A percentile compares a stretch with the other conserved stretches of the same genome.
Evolutionary conservation across 2,113 vertebrate species (phyloP).

Genomic region (Oreochromis tanganicae): DNA sequence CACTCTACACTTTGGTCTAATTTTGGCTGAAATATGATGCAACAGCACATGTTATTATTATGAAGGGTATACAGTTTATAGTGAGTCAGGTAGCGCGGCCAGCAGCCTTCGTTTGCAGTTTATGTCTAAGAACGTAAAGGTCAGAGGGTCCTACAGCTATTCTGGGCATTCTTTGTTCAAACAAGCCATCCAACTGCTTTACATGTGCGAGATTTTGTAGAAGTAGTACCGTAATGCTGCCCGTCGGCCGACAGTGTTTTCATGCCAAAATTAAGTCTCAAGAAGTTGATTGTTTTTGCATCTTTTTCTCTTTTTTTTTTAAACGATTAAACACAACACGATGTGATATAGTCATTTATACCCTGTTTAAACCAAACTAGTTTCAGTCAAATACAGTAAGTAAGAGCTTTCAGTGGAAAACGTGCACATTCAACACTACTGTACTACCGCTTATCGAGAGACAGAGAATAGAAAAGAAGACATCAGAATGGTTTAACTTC

Average conservation of each 20-base stretch:
- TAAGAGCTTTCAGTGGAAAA: conserved; percentile 74
- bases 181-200: conserved; percentile 54
- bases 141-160: conserved; percentile 68
- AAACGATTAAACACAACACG: conserved; percentile 83
- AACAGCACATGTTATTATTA: conserved; percentile 53
- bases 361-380: conserved; percentile 86
- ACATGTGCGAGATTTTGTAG: not conserved
- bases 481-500: conserved; percentile 64
- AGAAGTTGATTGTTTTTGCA: conserved; percentile 85
- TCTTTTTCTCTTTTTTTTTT: conserved; percentile 53
- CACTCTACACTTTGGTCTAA: not conserved
- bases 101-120: conserved; percentile 35
- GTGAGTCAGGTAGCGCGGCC: conserved; percentile 76
- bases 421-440: conserved; percentile 60
- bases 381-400: conserved; percentile 67
- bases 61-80: conserved; percentile 72
- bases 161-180: conserved; percentile 90
- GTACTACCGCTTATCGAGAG: conserved; percentile 28
- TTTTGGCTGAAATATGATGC: conserved; percentile 46
- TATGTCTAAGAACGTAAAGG: conserved; percentile 73
- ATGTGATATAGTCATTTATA: conserved; percentile 84
- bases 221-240: conserved; percentile 84
- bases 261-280: conserved; percentile 82
- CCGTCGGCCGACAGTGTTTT: conserved; percentile 67
- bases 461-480: conserved; percentile 53